phyloP scores from a whole-genome alignment of 2,797 vertebrate species.

The Gymnocypris eckloni region DNA sequence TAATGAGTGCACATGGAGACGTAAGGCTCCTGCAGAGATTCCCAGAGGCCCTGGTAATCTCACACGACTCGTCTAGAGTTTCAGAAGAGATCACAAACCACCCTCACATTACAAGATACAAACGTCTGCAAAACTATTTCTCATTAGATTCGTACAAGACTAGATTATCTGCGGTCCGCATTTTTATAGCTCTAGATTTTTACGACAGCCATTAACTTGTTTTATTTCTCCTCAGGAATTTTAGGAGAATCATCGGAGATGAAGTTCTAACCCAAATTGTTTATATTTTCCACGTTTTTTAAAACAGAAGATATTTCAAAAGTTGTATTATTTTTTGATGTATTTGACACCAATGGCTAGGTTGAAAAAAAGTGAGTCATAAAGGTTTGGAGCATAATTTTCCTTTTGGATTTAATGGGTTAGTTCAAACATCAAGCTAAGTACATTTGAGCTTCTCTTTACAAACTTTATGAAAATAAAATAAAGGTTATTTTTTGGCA shows the following conservation, averaged over 20 bases:
- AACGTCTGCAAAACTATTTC: neutral
- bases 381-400: neutral
- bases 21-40: slow-evolving; percentile 7
- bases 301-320: neutral
- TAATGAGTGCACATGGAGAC: slow-evolving; percentile 17
- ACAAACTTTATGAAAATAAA: too few relatives aligned
- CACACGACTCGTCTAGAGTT: neutral
- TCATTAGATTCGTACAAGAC: neutral
- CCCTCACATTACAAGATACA: neutral
- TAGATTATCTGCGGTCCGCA: neutral
- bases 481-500: too few relatives aligned
- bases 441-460: too few relatives aligned
- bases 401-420: neutral
- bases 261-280: neutral
- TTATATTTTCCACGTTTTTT: neutral
- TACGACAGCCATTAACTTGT: neutral
- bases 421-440: neutral
- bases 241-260: neutral
- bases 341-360: neutral
- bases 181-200: neutral
- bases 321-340: neutral
- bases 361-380: neutral
- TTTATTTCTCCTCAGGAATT: neutral
- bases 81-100: slow-evolving; percentile 2
- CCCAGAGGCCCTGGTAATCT: slow-evolving; percentile 24